A percentile compares a stretch with the other conserved stretches of the same genome.
Evolutionary conservation across 1,140 invertebrate species (phyloP).

Genomic region (Drosophila rhopaloa): DNA sequence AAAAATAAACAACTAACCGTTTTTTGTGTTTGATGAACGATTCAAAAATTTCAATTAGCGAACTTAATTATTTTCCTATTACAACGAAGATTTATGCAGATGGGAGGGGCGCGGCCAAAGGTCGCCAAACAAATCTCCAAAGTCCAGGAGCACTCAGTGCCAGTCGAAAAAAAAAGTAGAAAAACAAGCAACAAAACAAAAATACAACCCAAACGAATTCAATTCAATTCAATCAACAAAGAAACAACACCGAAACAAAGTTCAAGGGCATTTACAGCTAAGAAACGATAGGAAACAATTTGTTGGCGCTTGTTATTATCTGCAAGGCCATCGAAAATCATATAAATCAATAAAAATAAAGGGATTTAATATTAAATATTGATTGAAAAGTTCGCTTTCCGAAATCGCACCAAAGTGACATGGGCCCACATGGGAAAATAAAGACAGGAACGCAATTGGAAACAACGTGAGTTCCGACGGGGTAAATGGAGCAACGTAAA

Average conservation of each 20-base stretch:
- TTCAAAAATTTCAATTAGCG: slow-evolving; percentile 22
- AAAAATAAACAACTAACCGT: slow-evolving; percentile 17
- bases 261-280: slow-evolving; percentile 59
- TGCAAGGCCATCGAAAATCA: slow-evolving; percentile 40
- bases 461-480: neutral
- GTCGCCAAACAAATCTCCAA: slow-evolving; percentile 30
- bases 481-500: slow-evolving; percentile 5
- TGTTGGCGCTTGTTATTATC: slow-evolving; percentile 11
- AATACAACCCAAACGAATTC: slow-evolving; percentile 10
- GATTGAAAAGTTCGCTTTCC: slow-evolving; percentile 52
- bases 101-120: slow-evolving; percentile 22
- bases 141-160: slow-evolving; percentile 11
- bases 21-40: slow-evolving; percentile 16
- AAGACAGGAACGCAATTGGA: no score
- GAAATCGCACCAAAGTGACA: slow-evolving; percentile 51
- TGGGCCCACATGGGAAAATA: neutral
- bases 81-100: slow-evolving; percentile 13
- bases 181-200: neutral
- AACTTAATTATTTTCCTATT: slow-evolving; percentile 23
- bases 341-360: slow-evolving; percentile 66
- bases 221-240: slow-evolving; percentile 27
- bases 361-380: slow-evolving; percentile 58
- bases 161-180: neutral
- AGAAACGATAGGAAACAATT: slow-evolving; percentile 32
- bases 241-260: slow-evolving; percentile 22